Base-by-base conservation (phyloP, 2,797 vertebrate species). In the Acanthurus leucopareius region DNA sequence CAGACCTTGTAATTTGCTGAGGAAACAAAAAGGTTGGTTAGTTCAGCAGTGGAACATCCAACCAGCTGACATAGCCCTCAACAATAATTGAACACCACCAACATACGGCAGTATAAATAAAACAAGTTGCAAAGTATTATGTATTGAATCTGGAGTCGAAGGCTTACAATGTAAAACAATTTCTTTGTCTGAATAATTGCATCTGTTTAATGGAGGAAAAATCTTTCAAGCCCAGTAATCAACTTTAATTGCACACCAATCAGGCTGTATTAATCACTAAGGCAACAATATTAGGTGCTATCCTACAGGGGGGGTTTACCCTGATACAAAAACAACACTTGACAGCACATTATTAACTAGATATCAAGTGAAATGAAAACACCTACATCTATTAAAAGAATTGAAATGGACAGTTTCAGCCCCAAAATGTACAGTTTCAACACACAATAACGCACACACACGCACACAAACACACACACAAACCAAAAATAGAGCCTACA, bases 1-100 rank as follows among this genome's bases (percentile, higher is more conserved):
- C 17, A 2, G 16, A 38, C 9, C 10, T 15, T 64, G 1, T 22
- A 16, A 63, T 57, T 35, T 56, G 16, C n/a, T 42, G 32, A 8
- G 16, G n/a, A 28, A 59, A 49, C n/a, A 63, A 72, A 75, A 48
- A 25, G 54, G 54, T 82, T 65, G 1, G 38, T 28, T 8, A 19
- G 15, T 54, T 63, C 32, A 32, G 9, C 3, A 4, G 32, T 28
- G 11, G n/a, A 25, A 52, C 32, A 19, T 40, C 19, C 48, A 73
- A 52, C 15, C 15, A 69, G 32, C 48, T 28, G 7, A 64, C 40
- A 15, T 10, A 22, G 11, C 17, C 1, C 5, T 25, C 38, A 54
- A 54, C 62, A 66, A 32, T 35, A 49, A 59, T 22, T 64, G 20
- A 16, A 53, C 16, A 35, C 66, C 17, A 35, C 16, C 42, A 69